Conservation (phyloP, 2,888 invertebrate species). For the Drosophila aldrichi region DNA sequence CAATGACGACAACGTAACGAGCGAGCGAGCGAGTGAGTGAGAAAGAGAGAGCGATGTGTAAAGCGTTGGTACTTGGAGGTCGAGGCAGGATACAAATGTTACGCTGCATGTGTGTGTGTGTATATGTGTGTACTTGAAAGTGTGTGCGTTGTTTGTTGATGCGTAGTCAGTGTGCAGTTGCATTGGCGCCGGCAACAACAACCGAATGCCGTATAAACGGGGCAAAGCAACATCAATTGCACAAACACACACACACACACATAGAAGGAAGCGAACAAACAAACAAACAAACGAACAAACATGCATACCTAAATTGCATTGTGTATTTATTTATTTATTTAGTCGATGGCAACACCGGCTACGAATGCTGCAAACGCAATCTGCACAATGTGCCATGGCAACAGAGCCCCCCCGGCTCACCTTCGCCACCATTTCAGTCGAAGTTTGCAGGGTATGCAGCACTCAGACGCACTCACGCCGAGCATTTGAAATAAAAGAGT, state of each 20-base stretch:
- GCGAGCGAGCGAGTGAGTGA: not conserved
- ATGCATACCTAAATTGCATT: constrained; percentile 68
- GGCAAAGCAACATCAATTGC: constrained; percentile 44
- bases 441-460: constrained; percentile 16
- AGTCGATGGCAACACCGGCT: constrained; percentile 69
- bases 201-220: constrained; percentile 41
- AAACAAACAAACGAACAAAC: constrained; percentile 45
- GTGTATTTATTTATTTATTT: constrained; percentile 74
- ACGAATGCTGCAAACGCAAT: constrained; percentile 55
- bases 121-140: not conserved
- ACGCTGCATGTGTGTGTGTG: not conserved
- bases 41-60: constrained; percentile 16
- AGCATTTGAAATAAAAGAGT: constrained; percentile 3
- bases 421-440: not conserved
- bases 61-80: constrained; percentile 65
- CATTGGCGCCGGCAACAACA: constrained; percentile 51
- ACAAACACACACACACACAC: constrained; percentile 11
- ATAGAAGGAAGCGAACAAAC: constrained; percentile 25
- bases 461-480: constrained; percentile 61
- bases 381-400: constrained; percentile 63
- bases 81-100: constrained; percentile 51
- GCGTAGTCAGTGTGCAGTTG: constrained; percentile 40
- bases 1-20: constrained; percentile 27
- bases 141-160: constrained; percentile 35
- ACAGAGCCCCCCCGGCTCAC: constrained; percentile 4